These are phyloP conservation scores for Crocuta crocuta DNA, from an alignment of 2,113 vertebrate species.

Conservation along the genomic window DNA sequence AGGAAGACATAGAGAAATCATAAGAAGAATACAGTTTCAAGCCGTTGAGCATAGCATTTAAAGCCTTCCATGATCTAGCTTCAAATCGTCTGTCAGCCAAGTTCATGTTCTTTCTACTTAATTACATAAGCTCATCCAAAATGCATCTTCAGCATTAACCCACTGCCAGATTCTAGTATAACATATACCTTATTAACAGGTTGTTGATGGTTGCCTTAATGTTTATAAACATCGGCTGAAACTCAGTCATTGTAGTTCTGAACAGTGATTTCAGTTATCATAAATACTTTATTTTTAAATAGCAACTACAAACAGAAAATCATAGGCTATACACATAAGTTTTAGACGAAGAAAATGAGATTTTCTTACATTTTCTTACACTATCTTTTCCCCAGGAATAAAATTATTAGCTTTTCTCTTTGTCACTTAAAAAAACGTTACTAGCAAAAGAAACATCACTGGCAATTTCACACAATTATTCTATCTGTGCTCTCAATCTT, in stretches of 20 bases:
- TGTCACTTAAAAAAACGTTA: constrained; percentile 27
- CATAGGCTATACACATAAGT: neutral
- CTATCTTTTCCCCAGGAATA: neutral
- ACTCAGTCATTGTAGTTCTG: neutral
- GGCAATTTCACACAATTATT: neutral
- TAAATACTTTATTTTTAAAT: constrained; percentile 25
- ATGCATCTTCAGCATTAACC: neutral
- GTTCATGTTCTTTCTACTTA: neutral
- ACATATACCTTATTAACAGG: neutral
- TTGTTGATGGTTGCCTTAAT: neutral
- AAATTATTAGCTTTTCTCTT: constrained; percentile 35
- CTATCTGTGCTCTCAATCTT: neutral
- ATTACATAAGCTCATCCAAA: neutral
- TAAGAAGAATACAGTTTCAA: neutral
- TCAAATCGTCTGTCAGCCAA: neutral
- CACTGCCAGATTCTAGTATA: neutral
- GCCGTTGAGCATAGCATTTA: neutral
- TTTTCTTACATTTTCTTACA: constrained; percentile 34
- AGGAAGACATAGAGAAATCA: neutral
- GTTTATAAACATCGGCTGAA: constrained; percentile 50
- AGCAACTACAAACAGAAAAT: constrained; percentile 50
- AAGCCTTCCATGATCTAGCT: neutral
- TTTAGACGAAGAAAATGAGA: constrained; percentile 39
- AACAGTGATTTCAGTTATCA: neutral
- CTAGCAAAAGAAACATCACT: constrained; percentile 49